Percentiles rank a stretch among this genome's conserved stretches.
These are phyloP conservation scores for Myotis yumanensis DNA, from an alignment of 2,113 vertebrate species.

Conservation along the genomic window DNA sequence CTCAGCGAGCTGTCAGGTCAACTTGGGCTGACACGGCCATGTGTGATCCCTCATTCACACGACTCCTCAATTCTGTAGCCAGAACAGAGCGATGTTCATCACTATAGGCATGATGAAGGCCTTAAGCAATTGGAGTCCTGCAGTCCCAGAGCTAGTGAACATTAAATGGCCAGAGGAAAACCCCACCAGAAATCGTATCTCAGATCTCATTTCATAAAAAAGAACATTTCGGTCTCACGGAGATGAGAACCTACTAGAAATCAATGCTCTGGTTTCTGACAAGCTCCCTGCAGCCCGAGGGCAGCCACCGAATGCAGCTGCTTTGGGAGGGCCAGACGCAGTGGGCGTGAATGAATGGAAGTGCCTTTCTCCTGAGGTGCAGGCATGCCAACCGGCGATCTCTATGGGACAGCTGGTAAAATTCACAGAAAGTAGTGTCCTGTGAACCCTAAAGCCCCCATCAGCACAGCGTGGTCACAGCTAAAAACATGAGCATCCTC, in stretches of 20 bases:
- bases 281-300: background rate
- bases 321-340: background rate
- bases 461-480: background rate
- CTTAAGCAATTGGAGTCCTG: background rate
- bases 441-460: background rate
- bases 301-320: background rate
- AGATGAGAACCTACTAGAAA: background rate
- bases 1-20: background rate
- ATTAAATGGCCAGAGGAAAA: slow-evolving; percentile 10
- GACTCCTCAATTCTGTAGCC: background rate
- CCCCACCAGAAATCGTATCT: background rate
- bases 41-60: background rate
- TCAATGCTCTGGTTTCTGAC: background rate
- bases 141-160: background rate
- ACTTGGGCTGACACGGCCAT: background rate
- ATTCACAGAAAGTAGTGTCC: background rate
- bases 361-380: background rate
- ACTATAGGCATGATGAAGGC: background rate
- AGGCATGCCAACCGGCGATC: background rate
- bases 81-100: background rate
- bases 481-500: background rate
- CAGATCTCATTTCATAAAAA: background rate
- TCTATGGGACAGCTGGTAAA: background rate
- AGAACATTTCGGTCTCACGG: background rate
- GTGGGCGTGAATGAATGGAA: background rate